Conservation (phyloP, 2,113 vertebrate genomes). For the Tor tambroides region DNA sequence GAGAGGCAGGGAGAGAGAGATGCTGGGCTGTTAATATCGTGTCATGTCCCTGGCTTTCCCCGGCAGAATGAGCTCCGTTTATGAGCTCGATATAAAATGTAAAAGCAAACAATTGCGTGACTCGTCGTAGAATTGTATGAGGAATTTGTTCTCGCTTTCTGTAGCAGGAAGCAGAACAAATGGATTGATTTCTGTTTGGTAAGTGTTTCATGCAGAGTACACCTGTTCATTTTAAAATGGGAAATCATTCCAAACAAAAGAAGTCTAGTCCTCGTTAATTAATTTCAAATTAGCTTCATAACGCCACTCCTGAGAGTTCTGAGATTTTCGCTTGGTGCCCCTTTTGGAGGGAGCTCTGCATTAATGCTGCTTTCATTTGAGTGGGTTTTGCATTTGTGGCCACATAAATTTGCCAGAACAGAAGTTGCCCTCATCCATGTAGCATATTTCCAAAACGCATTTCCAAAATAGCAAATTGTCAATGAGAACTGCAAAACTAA, state of each 20-base stretch:
- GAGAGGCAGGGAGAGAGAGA: constrained; percentile 63
- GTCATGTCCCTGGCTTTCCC: constrained; percentile 68
- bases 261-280: not conserved
- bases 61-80: constrained; percentile 70
- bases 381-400: not conserved
- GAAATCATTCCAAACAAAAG: constrained; percentile 1
- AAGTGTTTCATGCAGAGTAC: not conserved
- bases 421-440: not conserved
- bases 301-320: not conserved
- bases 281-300: constrained; percentile 3
- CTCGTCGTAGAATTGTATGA: not conserved
- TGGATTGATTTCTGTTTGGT: constrained; percentile 5
- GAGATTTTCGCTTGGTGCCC: not conserved
- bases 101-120: constrained; percentile 24
- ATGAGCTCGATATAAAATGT: constrained; percentile 62
- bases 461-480: not conserved
- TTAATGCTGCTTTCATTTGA: not conserved
- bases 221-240: constrained; percentile 2
- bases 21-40: constrained; percentile 70
- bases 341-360: not conserved
- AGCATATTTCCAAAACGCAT: not conserved
- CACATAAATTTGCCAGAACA: not conserved
- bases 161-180: not conserved
- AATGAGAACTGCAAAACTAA: constrained; percentile 37
- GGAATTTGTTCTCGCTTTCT: not conserved